Evolutionary conservation across 2,113 vertebrate species (phyloP).

Genomic region (Laticauda laticaudata): DNA sequence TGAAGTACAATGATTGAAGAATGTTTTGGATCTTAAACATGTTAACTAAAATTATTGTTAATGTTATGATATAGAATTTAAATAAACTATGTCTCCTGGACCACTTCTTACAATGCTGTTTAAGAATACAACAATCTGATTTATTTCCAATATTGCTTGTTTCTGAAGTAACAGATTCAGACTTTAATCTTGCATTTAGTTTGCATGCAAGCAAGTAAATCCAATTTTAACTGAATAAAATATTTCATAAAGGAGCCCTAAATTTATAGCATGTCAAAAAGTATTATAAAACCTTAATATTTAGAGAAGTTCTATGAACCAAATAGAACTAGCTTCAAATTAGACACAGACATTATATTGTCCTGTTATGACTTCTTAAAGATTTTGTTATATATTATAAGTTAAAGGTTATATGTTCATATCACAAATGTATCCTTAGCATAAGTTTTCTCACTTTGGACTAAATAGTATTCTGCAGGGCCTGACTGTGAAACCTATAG

Average conservation of each 20-base stretch:
- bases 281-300: not conserved
- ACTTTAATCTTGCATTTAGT: not conserved
- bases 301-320: not conserved
- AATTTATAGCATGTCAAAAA: not conserved
- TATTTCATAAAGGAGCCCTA: not conserved
- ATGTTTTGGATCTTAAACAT: not conserved
- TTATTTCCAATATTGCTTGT: constrained; percentile 17
- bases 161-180: constrained; percentile 24
- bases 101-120: not conserved
- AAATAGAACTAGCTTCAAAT: not conserved
- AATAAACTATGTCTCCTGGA: not conserved
- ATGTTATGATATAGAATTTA: not conserved
- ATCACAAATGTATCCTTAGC: not conserved
- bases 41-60: not conserved
- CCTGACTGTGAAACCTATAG: not conserved
- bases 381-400: too few species aligned
- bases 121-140: not conserved
- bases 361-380: too few species aligned
- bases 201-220: not conserved
- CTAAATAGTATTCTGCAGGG: not conserved
- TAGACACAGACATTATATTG: not conserved
- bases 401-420: not conserved
- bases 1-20: not conserved
- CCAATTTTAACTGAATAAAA: not conserved
- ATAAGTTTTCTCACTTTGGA: not conserved